Percentiles rank a stretch among this genome's conserved stretches.
phyloP scores from a whole-genome alignment of 2,888 invertebrate genomes.

The Athalia circularis region DNA sequence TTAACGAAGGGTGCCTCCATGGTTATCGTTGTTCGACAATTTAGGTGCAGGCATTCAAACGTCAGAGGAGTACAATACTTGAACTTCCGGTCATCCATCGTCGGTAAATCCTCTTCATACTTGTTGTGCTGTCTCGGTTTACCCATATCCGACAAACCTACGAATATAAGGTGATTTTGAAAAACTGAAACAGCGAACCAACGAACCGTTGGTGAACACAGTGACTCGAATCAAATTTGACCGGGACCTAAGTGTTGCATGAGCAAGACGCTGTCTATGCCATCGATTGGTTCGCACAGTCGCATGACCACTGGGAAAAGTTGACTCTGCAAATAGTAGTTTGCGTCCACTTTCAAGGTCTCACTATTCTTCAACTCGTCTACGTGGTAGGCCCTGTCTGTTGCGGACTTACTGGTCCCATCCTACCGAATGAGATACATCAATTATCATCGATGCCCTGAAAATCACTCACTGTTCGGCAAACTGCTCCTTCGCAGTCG shows the following conservation, averaged over 20 bases:
- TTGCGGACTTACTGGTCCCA: conserved; percentile 85
- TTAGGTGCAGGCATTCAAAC: conserved; percentile 76
- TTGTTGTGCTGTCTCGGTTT: conserved; percentile 65
- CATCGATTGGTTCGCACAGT: conserved; percentile 96
- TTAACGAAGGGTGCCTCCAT: conserved; percentile 72
- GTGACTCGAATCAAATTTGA: conserved; percentile 57
- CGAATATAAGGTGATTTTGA: conserved; percentile 5
- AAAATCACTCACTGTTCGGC: too few species aligned
- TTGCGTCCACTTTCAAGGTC: conserved; percentile 84
- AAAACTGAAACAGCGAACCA: neutral
- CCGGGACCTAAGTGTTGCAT: conserved; percentile 91
- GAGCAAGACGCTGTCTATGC: conserved; percentile 91
- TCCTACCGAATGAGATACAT: conserved; percentile 74
- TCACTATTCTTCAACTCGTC: conserved; percentile 89
- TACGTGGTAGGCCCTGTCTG: conserved; percentile 95
- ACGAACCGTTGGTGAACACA: neutral
- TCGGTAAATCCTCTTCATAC: conserved; percentile 59
- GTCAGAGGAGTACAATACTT: conserved; percentile 80
- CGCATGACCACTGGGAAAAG: conserved; percentile 97
- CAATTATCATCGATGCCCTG: too few species aligned
- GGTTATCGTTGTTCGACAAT: conserved; percentile 74
- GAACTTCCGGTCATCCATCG: conserved; percentile 76
- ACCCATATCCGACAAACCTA: conserved; percentile 63
- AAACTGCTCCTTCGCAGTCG: too few species aligned
- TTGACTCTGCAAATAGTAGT: conserved; percentile 96